Evolutionary conservation across 2,888 invertebrate species (phyloP), one percentile per base, ranked within the genome.

Genomic region (Stenichneumon culpator): DNA sequence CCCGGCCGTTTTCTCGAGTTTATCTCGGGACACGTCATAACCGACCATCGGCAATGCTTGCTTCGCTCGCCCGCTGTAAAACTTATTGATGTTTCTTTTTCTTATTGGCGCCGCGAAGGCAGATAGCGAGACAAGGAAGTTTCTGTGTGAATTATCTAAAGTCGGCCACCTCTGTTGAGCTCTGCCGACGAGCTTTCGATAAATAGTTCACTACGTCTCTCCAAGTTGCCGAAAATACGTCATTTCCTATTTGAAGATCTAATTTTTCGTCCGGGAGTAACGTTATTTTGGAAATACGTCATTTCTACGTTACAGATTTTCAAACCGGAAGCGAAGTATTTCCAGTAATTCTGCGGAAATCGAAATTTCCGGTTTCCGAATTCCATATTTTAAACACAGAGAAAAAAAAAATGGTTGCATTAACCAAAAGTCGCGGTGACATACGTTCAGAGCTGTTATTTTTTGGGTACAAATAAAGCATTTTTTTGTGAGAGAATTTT

Each of bases 81-180:
- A 57, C 52, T 67, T 81, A 81, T 82, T 77, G 63, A 81, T 57
- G 44, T 70, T 11, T 39, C 36, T 72, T 60, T 60, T 52, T 74
- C 36, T 70, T 74, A 73, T 78, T 50, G 54, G 54, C 28, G 57
- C 36, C 9, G n/a, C 14, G 47, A 16, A 39, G 22, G 16, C 68
- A 88, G 89, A 90, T 89, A 89, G 85, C 87, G 88, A 88, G 88
- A 89, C 87, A 87, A 88, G 87, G 87, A 88, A 84, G 89, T 89
- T 88, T 86, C 87, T 87, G 86, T 87, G 84, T 84, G 86, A 87
- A 84, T 88, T 87, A 87, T 89, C 87, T 89, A 75, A 67, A 74
- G 67, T 72, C 50, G n/a, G 69, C 47, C 74, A 28, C 47, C 69
- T 52, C 22, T 67, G 72, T 77, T 52, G 70, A 77, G 22, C 67